Base-by-base conservation (phyloP, 2,797 vertebrate genomes). In the Dipus sagitta region DNA sequence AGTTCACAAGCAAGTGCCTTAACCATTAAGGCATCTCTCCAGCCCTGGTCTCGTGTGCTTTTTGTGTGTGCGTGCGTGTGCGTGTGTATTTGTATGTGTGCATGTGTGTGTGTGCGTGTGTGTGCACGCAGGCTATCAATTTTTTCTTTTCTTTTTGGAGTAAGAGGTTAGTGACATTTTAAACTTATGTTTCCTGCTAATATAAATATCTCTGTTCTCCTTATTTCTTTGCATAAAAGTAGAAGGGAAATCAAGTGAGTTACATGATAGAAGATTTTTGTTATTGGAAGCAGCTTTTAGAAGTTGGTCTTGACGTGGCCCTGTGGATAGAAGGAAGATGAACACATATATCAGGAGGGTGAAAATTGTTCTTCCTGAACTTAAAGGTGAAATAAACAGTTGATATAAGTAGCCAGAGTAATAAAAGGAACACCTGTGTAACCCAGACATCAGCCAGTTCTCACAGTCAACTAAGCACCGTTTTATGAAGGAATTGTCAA, bases 351-450 rank as follows among this genome's bases (percentile, higher is more conserved):
- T 94, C 84, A 86, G 76, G 71, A 64, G 81, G 83, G 79, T 94
- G 86, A 90, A 90, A 86, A 94, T 52, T 89, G 2, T 88, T 92
- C 42, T 95, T 91, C 88, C 77, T 87, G 70, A 90, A 67, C 81
- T 87, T 94, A 20, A n/a, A 65, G 87, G 90, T 88, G 71, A 71
- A 93, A 72, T 92, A 92, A 96, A 77, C 65, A 71, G 13, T 91
- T 94, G 92, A 84, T 79, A 65, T 81, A 92, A 82, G 80, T 24
- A 71, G 34, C 70, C 75, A 67, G 65, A 28, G 17, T 71, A 65
- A 54, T 88, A 47, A 65, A 88, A 11, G 38, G 42, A 71, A 26
- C 82, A 64, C 75, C 84, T 90, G 67, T 72, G 67, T 83, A 24
- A 94, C 79, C 64, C 13, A 65, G 72, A 80, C 71, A 38, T 17